Evolutionary conservation across 2,113 vertebrate species (phyloP).

Genomic region (Macrotis lagotis): DNA sequence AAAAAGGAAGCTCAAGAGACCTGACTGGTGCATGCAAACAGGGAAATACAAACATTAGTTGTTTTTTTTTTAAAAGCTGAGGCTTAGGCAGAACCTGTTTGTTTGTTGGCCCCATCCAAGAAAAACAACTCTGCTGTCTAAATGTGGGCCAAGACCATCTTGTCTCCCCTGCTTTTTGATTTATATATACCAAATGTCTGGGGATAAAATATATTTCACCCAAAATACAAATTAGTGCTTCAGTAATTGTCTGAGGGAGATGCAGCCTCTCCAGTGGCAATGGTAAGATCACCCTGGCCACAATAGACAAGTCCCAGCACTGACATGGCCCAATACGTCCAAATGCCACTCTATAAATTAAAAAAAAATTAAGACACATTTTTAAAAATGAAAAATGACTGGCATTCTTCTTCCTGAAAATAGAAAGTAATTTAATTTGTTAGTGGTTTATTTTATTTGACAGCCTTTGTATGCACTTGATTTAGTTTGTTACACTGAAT

Average conservation of each 20-base stretch:
- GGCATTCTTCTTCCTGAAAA: conserved; percentile 76
- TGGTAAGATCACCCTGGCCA: neutral
- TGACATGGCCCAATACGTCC: neutral
- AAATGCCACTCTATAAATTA: conserved; percentile 36
- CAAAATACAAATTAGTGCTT: conserved; percentile 57
- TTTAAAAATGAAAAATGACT: conserved; percentile 81
- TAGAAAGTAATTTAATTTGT: conserved; percentile 84
- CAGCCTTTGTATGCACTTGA: conserved; percentile 81
- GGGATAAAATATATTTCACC: conserved; percentile 50
- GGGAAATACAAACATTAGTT: conserved; percentile 57
- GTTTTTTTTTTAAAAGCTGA: conserved; percentile 3
- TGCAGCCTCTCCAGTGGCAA: neutral
- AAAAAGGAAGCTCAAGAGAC: conserved; percentile 57
- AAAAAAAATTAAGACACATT: conserved; percentile 76
- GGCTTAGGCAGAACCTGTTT: neutral
- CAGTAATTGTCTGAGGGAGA: conserved; percentile 53
- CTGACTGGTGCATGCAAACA: conserved; percentile 47
- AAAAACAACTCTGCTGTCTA: conserved; percentile 34
- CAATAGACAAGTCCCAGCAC: conserved; percentile 13
- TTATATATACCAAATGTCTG: conserved; percentile 40
- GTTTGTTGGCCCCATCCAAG: conserved; percentile 45
- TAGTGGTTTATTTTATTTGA: conserved; percentile 85
- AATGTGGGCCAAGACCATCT: neutral
- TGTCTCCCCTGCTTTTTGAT: conserved; percentile 53
- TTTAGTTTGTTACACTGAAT: conserved; percentile 85